A percentile compares a stretch with the other conserved stretches of the same genome.
phyloP scores from a whole-genome alignment of 2,888 invertebrate genomes.

The Athripsodes cinereus region DNA sequence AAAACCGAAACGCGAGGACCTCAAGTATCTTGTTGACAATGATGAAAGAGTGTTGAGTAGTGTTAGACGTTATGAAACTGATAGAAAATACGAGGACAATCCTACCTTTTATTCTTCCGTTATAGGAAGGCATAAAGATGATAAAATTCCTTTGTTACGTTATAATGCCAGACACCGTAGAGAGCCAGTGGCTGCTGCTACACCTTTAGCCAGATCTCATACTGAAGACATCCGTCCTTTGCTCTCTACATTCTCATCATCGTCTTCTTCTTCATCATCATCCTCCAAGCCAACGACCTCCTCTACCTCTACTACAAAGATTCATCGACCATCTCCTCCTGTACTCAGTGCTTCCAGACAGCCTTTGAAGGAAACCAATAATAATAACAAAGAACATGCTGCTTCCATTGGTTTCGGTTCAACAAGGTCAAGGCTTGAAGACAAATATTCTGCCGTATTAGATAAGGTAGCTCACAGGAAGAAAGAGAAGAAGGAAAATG shows the following conservation, averaged over 20 bases:
- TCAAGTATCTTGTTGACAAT: conserved; percentile 35
- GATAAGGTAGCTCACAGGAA: conserved; percentile 61
- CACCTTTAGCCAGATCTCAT: conserved; percentile 31
- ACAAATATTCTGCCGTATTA: conserved; percentile 71
- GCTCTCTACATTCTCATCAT: conserved; percentile 7
- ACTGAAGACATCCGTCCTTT: conserved; percentile 28
- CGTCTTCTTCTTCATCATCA: background rate
- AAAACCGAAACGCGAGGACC: conserved; percentile 42
- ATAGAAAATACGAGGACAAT: conserved; percentile 30
- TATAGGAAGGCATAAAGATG: conserved; percentile 32
- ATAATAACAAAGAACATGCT: conserved; percentile 38
- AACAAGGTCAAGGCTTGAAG: conserved; percentile 66
- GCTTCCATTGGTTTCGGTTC: conserved; percentile 41
- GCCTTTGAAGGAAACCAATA: conserved; percentile 45
- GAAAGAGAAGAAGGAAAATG: conserved; percentile 40
- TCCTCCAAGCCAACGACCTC: background rate
- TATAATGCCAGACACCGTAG: conserved; percentile 9
- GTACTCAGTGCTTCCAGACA: conserved; percentile 38
- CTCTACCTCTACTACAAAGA: conserved; percentile 10
- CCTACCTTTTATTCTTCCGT: conserved; percentile 39
- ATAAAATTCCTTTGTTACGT: conserved; percentile 16
- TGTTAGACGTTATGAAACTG: conserved; percentile 45
- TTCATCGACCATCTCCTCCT: conserved; percentile 8
- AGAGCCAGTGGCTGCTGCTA: conserved; percentile 31
- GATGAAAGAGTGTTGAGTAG: conserved; percentile 40